phyloP scores from a whole-genome alignment of 2,113 vertebrate species.

The Crotophaga sulcirostris region DNA sequence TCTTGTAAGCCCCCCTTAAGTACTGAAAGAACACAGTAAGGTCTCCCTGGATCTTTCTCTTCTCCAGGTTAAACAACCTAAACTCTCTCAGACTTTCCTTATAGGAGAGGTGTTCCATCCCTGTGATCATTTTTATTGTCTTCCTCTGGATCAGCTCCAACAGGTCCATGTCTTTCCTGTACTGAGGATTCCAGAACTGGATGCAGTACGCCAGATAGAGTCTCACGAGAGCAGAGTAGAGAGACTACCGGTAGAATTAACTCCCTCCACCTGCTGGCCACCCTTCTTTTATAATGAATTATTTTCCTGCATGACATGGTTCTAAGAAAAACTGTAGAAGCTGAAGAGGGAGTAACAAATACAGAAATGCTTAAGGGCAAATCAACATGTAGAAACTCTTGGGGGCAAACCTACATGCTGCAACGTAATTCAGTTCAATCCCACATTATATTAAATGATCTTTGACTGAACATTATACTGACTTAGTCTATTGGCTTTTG shows the following conservation, averaged over 20 bases:
- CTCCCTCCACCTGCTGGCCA: fast-evolving
- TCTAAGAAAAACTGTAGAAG: neutral
- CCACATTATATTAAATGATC: neutral
- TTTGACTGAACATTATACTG: neutral
- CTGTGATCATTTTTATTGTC: neutral
- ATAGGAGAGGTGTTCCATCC: neutral
- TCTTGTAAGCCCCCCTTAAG: neutral
- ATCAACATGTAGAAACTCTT: neutral
- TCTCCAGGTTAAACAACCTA: neutral
- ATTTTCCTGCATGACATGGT: neutral
- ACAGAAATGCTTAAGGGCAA: neutral
- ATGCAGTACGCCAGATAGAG: fast-evolving
- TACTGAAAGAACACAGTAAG: neutral
- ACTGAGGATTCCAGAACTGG: neutral
- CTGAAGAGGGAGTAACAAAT: neutral
- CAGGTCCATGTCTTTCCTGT: no score
- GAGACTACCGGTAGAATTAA: neutral
- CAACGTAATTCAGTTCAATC: neutral
- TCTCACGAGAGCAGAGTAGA: neutral
- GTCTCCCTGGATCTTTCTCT: fast-evolving
- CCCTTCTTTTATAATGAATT: neutral
- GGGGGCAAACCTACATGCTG: neutral
- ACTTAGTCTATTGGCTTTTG: neutral
- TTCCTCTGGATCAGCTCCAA: fast-evolving
- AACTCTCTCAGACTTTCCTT: neutral